Evolutionary conservation across 1,140 invertebrate genomes (phyloP), one percentile per base, ranked within the genome.

Genomic region (Trichonephila inaurata): DNA sequence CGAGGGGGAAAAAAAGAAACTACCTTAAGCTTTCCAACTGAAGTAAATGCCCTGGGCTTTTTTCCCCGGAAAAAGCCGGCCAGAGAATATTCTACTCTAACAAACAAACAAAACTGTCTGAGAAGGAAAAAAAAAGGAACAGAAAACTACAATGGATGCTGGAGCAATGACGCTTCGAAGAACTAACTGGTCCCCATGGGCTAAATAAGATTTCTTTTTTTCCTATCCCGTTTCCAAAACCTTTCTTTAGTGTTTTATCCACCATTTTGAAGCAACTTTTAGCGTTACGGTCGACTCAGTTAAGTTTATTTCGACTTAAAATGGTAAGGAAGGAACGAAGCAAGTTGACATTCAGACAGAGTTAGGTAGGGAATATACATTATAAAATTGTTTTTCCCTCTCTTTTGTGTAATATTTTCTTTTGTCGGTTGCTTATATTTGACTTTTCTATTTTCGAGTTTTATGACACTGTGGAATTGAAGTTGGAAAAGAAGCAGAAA

Each of bases 111-210:
- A 72, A 72, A 72, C 24, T 33, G 28, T 18, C 16, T 18, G 28
- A 33, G 16, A 33, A 28, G 18, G 72, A 1, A 24, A 28, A 77
- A 77, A 77, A 51, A 51, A 51, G 51, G 51, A 51, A 24, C 18
- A 18, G 24, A 24, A 33, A 33, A 24, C 72, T 33, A 33, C 72
- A 77, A 77, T 77, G 72, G 28, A 33, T 40, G 72, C 33, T 77
- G 28, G 72, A 40, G 72, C 72, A 33, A 33, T 28, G 72, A 77
- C 72, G 72, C 72, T 77, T 77, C 72, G 33, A 77, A 77, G 18
- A 33, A 77, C 72, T 77, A 77, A 77, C 72, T 77, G 33, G 28
- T 77, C 72, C 72, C 72, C 72, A 28, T 77, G 72, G 72, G 72
- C 72, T 77, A 77, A 77, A 77, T 77, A 40, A 16, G 72, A 33